Percentiles rank a stretch among this genome's conserved stretches.
phyloP scores from a whole-genome alignment of 2,113 vertebrate genomes.

The Cariama cristata region DNA sequence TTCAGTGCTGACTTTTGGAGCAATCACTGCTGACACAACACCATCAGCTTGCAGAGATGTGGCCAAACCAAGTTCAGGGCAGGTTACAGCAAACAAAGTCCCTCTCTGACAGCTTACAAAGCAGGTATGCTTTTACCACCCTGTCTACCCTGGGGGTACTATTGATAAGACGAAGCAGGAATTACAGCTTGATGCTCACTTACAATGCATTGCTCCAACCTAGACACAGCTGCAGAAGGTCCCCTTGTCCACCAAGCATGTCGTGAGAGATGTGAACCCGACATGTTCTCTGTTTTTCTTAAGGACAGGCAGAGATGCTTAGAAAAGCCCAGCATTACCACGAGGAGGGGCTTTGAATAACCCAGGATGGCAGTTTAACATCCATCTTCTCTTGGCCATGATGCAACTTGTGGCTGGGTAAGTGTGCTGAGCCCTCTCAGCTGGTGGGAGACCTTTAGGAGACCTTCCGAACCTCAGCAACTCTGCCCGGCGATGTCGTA shows the following conservation, averaged over 20 bases:
- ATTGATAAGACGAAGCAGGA: background rate
- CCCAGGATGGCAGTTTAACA: background rate
- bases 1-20: background rate
- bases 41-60: background rate
- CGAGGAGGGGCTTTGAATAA: background rate
- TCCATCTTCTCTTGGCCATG: background rate
- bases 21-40: background rate
- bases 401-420: background rate
- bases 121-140: background rate
- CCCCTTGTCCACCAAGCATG: background rate
- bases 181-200: background rate
- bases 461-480: background rate
- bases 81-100: background rate
- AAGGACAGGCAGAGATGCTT: background rate
- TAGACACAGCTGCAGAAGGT: background rate
- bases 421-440: background rate
- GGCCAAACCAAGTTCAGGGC: background rate
- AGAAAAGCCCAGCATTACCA: background rate
- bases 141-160: background rate
- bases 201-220: background rate
- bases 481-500: background rate
- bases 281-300: background rate
- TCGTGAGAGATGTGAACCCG: background rate
- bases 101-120: background rate
- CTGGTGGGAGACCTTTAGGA: background rate